A percentile compares a stretch with the other conserved stretches of the same genome.
phyloP scores from a whole-genome alignment of 2,113 vertebrate species.

The Pristiophorus japonicus region DNA sequence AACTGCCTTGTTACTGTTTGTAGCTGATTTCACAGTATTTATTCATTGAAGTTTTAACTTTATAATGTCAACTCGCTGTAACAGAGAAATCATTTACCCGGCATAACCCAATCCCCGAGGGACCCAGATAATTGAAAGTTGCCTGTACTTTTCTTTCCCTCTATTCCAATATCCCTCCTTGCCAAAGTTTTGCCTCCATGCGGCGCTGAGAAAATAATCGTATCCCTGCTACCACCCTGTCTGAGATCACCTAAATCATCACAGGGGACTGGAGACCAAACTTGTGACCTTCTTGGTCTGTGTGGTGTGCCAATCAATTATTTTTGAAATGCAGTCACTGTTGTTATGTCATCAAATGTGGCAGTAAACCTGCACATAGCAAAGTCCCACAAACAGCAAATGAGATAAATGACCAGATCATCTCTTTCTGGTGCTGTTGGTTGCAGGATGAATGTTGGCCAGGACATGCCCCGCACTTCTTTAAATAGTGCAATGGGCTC shows the following conservation, averaged over 20 bases:
- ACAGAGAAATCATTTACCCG: too few relatives aligned
- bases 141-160: not conserved
- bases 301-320: not conserved
- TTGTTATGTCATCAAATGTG: not conserved
- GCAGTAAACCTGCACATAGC: not conserved
- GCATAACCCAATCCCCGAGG: too few relatives aligned
- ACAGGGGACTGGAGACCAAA: not conserved
- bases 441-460: not conserved
- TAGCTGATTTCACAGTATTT: too few relatives aligned
- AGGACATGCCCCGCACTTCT: not conserved
- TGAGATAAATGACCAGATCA: not conserved
- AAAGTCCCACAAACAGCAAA: not conserved
- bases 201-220: not conserved
- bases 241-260: not conserved
- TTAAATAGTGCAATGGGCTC: not conserved
- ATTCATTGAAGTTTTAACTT: too few relatives aligned
- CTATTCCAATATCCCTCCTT: not conserved
- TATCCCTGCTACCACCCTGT: too few relatives aligned
- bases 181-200: not conserved
- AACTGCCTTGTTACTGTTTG: too few relatives aligned
- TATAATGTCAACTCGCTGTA: too few relatives aligned
- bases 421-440: not conserved
- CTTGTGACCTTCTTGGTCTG: not conserved
- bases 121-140: too few relatives aligned
- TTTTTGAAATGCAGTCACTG: not conserved